phyloP scores from a whole-genome alignment of 2,113 vertebrate genomes.

The Phycodurus eques region DNA sequence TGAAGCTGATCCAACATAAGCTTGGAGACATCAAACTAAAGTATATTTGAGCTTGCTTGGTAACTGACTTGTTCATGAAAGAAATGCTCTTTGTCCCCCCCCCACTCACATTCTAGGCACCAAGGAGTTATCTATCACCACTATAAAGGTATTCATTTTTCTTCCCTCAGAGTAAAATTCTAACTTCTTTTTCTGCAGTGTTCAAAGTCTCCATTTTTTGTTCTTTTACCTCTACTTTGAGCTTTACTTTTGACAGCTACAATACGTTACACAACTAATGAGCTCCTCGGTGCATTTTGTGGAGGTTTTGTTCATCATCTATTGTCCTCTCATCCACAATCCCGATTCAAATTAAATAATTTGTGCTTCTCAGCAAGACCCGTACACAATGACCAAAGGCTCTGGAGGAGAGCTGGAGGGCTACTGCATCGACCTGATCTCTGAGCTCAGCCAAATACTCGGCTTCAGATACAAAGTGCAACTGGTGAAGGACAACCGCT shows the following conservation, averaged over 20 bases:
- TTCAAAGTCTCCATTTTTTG: neutral
- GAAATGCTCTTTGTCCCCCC: neutral
- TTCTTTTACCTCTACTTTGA: neutral
- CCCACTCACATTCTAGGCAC: constrained; percentile 42
- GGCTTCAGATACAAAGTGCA: constrained; percentile 76
- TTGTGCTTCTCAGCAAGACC: constrained; percentile 72
- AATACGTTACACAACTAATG: neutral
- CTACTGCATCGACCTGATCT: constrained; percentile 81
- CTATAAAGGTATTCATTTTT: constrained; percentile 67
- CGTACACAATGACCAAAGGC: constrained; percentile 74
- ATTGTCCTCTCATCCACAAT: neutral
- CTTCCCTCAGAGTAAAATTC: neutral
- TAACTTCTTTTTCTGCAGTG: neutral
- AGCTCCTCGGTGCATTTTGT: neutral
- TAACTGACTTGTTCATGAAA: constrained; percentile 11
- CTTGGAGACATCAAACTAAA: constrained; percentile 21
- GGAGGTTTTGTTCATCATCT: neutral
- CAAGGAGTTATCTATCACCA: constrained; percentile 76
- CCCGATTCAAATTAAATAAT: neutral
- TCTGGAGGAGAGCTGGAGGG: constrained; percentile 74
- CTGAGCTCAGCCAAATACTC: constrained; percentile 70
- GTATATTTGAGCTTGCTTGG: constrained; percentile 15
- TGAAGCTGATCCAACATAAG: constrained; percentile 13
- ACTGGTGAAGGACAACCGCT: constrained; percentile 79
- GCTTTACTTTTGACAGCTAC: neutral